Conservation (phyloP, 2,888 invertebrate genomes). For the Dinocampus coccinellae region DNA sequence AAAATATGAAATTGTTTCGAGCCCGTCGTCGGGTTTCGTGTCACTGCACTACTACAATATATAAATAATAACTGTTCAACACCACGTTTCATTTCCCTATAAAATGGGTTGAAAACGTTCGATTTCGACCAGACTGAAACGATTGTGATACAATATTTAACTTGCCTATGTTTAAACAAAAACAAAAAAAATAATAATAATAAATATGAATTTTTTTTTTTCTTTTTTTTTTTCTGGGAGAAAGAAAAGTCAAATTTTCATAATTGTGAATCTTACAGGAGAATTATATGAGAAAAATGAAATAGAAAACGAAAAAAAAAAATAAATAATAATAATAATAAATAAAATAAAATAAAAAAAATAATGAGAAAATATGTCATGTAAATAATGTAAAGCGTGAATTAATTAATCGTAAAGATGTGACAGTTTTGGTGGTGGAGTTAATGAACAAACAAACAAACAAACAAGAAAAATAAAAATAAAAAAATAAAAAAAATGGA, state of each 20-base stretch:
- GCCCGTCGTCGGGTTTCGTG: neutral
- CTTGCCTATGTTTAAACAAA: constrained; percentile 67
- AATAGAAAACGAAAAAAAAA: constrained; percentile 59
- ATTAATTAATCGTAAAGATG: constrained; percentile 4
- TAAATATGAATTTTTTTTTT: too few species aligned
- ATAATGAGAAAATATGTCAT: constrained; percentile 15
- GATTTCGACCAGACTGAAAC: constrained; percentile 68
- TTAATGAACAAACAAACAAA: constrained; percentile 27
- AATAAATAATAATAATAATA: constrained; percentile 34
- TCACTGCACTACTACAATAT: constrained; percentile 5
- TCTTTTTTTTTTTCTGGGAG: constrained; percentile 1
- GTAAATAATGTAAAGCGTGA: constrained; percentile 22
- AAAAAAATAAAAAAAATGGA: constrained; percentile 33
- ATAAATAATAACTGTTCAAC: constrained; percentile 35
- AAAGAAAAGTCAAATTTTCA: constrained; percentile 35
- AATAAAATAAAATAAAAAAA: neutral
- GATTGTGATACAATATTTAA: constrained; percentile 70
- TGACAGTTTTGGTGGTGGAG: constrained; percentile 19
- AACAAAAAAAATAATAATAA: constrained; percentile 31
- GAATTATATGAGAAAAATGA: constrained; percentile 52
- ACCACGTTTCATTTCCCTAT: constrained; percentile 55
- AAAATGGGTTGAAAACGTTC: constrained; percentile 66
- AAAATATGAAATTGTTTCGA: neutral
- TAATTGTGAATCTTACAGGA: constrained; percentile 43
- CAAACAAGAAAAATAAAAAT: constrained; percentile 28